phyloP scores from a whole-genome alignment of 2,888 invertebrate genomes.

The Agriopis leucophaearia region DNA sequence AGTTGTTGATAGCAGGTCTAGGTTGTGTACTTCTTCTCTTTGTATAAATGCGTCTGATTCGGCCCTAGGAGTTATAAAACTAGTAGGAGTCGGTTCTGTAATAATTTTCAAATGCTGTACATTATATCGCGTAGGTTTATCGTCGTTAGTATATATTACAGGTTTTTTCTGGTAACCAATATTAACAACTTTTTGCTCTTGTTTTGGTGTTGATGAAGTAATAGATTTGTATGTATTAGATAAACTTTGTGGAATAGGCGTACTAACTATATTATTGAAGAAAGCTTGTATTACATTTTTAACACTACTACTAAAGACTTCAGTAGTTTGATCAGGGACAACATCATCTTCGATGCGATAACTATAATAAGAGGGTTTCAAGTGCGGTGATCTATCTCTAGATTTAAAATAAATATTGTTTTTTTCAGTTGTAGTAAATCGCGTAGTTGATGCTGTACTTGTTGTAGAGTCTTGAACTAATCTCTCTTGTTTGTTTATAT shows the following conservation, averaged over 20 bases:
- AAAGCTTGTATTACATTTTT: conserved; percentile 77
- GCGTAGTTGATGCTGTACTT: conserved; percentile 55
- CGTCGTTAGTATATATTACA: conserved; percentile 63
- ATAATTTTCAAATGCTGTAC: conserved; percentile 72
- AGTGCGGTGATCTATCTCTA: conserved; percentile 55
- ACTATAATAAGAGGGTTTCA: conserved; percentile 73
- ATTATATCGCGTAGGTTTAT: conserved; percentile 65
- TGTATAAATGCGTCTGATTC: conserved; percentile 27
- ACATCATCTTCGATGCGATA: conserved; percentile 74
- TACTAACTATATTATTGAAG: conserved; percentile 66
- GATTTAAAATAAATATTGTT: conserved; percentile 47
- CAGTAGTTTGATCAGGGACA: conserved; percentile 74
- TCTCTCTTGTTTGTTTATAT: conserved; percentile 54
- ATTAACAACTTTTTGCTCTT: conserved; percentile 69
- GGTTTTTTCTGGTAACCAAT: conserved; percentile 75
- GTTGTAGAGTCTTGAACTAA: conserved; percentile 55
- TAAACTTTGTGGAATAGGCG: conserved; percentile 52
- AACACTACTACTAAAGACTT: conserved; percentile 73
- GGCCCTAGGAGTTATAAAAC: conserved; percentile 51
- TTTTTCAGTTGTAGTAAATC: conserved; percentile 50
- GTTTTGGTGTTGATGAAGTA: conserved; percentile 40
- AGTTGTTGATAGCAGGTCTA: conserved; percentile 61
- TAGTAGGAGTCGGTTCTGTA: conserved; percentile 64
- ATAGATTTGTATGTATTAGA: conserved; percentile 54
- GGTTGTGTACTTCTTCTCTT: conserved; percentile 42